Evolutionary conservation across 2,888 invertebrate species (phyloP), one percentile per base, ranked within the genome.

Genomic region (Cerceris ruficornis): DNA sequence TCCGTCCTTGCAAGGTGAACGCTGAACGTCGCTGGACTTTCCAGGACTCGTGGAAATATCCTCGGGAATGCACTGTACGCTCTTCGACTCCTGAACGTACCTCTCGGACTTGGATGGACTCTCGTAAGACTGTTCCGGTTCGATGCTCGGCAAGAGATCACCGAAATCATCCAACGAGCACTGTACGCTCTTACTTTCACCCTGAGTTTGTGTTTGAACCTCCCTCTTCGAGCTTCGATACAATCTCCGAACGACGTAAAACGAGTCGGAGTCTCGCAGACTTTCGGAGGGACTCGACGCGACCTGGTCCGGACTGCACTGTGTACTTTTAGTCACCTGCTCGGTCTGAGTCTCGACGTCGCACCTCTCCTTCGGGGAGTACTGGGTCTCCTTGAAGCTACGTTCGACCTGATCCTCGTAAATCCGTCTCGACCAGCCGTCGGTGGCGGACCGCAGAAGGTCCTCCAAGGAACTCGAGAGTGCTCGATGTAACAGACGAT

Each of bases 191-290:
- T 91, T 91, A 64, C 86, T 87, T 68, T 91, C 91, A 1, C 89
- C 91, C 39, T 90, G 90, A 0, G 91, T 91, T 60, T 91, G 91
- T 1, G 91, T 91, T 46, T 91, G 77, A 4, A 89, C 91, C 64
- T 91, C 91, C 41, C 75, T 86, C n/a, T 80, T 81, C 0, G 89
- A 90, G 46, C 90, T 90, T 9, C 83, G 87, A n/a, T 81, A 85
- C 28, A 78, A 77, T 39, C 76, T 72, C 61, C 57, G 59, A 1
- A 54, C 49, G 5, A 77, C 42, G 49, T 55, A 75, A 42, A 75
- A 54, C 0, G 75, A 61, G 6, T 73, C 81, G 4, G 28, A 28
- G 28, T 67, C 60, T 7, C 17, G 58, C 8, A 52, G 46, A 0
- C 57, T 17, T 6, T 77, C 77, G 4, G 73, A 58, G 0, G 78